A percentile compares a stretch with the other conserved stretches of the same genome.
These are phyloP conservation scores for Calephelis virginiensis DNA, from an alignment of 1,140 invertebrate genomes.

Conservation along the genomic window DNA sequence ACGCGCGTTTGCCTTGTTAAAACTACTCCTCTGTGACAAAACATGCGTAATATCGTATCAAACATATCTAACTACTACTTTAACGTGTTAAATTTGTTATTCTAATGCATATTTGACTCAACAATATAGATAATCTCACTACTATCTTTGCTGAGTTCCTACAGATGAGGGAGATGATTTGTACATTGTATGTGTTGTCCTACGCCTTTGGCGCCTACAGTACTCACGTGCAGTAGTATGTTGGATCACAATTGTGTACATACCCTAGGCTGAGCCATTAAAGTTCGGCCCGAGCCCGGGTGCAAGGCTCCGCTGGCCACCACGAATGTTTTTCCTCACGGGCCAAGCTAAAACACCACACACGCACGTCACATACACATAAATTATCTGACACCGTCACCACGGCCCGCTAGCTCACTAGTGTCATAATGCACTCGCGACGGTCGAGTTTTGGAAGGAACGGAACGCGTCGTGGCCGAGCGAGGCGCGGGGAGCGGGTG, in stretches of 20 bases:
- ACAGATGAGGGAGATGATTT: neutral
- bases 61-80: constrained; percentile 30
- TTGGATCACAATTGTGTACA: constrained; percentile 46
- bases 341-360: constrained; percentile 69
- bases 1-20: constrained; percentile 53
- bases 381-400: constrained; percentile 67
- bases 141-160: constrained; percentile 9
- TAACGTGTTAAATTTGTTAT: constrained; percentile 35
- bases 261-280: constrained; percentile 80
- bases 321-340: constrained; percentile 71
- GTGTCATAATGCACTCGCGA: constrained; percentile 77
- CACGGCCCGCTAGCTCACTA: constrained; percentile 75
- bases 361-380: constrained; percentile 73
- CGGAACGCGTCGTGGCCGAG: constrained; percentile 66
- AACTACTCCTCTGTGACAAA: constrained; percentile 45
- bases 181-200: neutral
- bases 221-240: constrained; percentile 30
- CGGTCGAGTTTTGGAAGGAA: constrained; percentile 49
- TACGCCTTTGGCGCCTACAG: constrained; percentile 7
- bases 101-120: constrained; percentile 12
- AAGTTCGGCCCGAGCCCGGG: constrained; percentile 77
- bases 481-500: constrained; percentile 71
- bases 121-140: no score
- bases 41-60: constrained; percentile 41
- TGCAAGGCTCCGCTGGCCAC: constrained; percentile 77